A percentile compares a stretch with the other conserved stretches of the same genome.
Conservation (phyloP, 1,140 invertebrate genomes). For the Plectrocnemia conspersa region DNA sequence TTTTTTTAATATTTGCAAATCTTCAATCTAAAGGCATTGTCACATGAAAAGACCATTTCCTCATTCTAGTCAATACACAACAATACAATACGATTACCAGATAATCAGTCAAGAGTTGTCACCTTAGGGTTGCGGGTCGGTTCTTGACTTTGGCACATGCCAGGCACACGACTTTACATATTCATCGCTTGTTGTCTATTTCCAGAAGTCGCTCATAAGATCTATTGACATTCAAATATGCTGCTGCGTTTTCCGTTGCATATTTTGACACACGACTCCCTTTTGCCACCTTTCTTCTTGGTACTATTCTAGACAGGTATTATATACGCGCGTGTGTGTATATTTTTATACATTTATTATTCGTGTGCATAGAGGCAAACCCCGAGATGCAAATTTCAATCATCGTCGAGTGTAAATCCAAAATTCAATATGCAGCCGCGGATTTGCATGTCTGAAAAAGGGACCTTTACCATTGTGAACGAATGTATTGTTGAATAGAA, state of each 20-base stretch:
- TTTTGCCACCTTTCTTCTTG: background rate
- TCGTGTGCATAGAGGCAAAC: background rate
- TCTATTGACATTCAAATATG: conserved; percentile 13
- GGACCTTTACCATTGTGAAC: no score
- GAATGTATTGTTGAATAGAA: no score
- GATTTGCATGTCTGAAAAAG: no score
- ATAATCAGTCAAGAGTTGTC: conserved; percentile 4
- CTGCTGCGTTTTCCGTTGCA: conserved; percentile 12
- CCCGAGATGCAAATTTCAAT: no score
- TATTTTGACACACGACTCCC: conserved; percentile 18
- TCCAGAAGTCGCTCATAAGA: conserved; percentile 4
- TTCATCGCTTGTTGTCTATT: conserved; percentile 12
- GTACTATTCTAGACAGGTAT: background rate
- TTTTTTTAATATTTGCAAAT: no score
- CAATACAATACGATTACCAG: no score
- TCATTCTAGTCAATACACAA: no score
- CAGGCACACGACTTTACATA: conserved; percentile 13
- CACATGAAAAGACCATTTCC: no score
- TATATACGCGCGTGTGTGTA: background rate
- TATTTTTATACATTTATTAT: background rate
- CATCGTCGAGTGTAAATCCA: no score
- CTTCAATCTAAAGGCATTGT: no score
- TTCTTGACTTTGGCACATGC: background rate
- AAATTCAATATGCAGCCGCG: no score
- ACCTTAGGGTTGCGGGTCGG: background rate